A percentile compares a stretch with the other conserved stretches of the same genome.
Conservation (phyloP, 2,888 invertebrate genomes). For the Callimorpha dominula region DNA sequence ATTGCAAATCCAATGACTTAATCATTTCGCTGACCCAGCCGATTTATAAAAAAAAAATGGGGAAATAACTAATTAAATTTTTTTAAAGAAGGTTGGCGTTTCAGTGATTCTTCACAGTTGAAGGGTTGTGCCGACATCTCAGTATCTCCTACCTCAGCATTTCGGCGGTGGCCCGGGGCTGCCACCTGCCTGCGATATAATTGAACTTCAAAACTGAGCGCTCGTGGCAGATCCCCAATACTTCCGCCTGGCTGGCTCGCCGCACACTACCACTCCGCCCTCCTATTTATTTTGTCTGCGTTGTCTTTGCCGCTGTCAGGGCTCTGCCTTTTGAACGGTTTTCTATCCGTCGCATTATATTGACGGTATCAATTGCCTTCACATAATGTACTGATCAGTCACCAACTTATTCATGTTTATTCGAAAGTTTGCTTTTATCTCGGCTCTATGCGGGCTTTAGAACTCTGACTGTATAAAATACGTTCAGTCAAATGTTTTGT, state of each 20-base stretch:
- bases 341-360: constrained; percentile 80
- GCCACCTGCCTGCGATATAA: constrained; percentile 82
- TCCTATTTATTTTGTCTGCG: constrained; percentile 84
- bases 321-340: constrained; percentile 79
- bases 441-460: not conserved
- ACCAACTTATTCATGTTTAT: constrained; percentile 31
- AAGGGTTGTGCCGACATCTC: constrained; percentile 36
- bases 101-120: constrained; percentile 37
- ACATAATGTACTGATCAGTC: constrained; percentile 61
- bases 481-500: not conserved
- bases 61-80: too few species aligned
- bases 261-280: constrained; percentile 66
- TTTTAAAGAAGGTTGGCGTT: constrained; percentile 26
- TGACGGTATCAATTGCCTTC: constrained; percentile 80
- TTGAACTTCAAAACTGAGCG: constrained; percentile 86
- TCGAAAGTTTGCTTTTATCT: constrained; percentile 8
- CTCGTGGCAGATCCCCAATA: constrained; percentile 83
- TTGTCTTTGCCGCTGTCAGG: constrained; percentile 82
- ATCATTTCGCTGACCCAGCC: too few species aligned
- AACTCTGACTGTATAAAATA: not conserved
- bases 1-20: too few species aligned
- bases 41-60: too few species aligned
- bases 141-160: constrained; percentile 37
- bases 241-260: constrained; percentile 81
- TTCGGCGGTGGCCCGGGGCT: constrained; percentile 56